phyloP scores from a whole-genome alignment of 1,140 invertebrate species.

The Musca domestica region DNA sequence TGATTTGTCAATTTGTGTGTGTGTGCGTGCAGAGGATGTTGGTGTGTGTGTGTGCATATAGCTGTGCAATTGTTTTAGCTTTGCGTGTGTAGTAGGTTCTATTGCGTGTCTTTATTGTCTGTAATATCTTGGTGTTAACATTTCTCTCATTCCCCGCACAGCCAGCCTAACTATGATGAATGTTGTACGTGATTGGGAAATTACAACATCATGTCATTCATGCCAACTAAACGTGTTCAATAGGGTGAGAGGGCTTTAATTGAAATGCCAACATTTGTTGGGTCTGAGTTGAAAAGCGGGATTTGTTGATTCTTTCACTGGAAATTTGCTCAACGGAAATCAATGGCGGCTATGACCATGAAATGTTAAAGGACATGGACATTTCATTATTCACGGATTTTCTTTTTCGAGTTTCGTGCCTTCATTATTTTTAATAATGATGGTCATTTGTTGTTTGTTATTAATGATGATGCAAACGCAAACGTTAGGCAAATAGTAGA shows the following conservation, averaged over 20 bases:
- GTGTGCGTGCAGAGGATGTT: no score
- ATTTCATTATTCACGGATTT: background rate
- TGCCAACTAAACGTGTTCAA: background rate
- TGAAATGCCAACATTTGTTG: no score
- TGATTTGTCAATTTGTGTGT: constrained; percentile 13
- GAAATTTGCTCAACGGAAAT: no score
- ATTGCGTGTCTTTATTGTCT: background rate
- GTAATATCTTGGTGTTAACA: background rate
- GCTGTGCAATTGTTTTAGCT: no score
- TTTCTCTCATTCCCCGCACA: background rate
- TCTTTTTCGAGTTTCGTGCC: background rate
- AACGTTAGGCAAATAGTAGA: no score
- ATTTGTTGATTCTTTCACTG: no score
- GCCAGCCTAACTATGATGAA: constrained; percentile 1
- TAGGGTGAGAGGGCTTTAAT: no score
- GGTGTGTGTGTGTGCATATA: no score
- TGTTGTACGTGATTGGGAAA: constrained; percentile 15
- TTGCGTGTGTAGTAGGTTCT: background rate
- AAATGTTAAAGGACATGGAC: background rate
- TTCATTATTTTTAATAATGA: background rate
- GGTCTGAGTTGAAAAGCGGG: no score
- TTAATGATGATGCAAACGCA: background rate
- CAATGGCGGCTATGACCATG: no score
- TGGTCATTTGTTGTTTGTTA: background rate
- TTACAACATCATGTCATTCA: constrained; percentile 9